Evolutionary conservation across 2,888 invertebrate genomes (phyloP).

Genomic region (Megalurothrips usitatus): DNA sequence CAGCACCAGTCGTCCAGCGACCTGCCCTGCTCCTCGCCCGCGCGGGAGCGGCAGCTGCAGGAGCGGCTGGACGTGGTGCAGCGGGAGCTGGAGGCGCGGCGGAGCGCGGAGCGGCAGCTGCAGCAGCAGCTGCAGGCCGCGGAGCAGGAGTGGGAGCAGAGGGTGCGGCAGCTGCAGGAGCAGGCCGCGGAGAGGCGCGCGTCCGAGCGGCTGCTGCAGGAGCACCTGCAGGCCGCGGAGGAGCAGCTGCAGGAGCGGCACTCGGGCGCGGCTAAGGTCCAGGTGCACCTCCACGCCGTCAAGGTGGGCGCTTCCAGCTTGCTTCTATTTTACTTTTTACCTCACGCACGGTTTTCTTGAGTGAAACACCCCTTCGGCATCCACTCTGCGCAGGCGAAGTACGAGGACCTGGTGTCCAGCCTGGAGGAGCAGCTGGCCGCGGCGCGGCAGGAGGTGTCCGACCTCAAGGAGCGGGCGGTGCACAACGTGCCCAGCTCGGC

Average conservation of each 20-base stretch:
- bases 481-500: conserved; percentile 41
- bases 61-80: conserved; percentile 29
- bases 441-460: conserved; percentile 46
- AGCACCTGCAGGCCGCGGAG: conserved; percentile 35
- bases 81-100: conserved; percentile 7
- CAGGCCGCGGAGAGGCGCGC: conserved; percentile 33
- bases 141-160: conserved; percentile 15
- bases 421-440: conserved; percentile 37
- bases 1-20: background rate
- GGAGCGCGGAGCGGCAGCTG: conserved; percentile 10
- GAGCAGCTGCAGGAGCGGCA: conserved; percentile 35
- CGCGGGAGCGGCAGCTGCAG: conserved; percentile 11
- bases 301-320: conserved; percentile 32
- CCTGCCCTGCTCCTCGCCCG: conserved; percentile 8
- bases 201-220: conserved; percentile 35
- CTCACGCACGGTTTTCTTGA: no score
- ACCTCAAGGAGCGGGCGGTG: conserved; percentile 44
- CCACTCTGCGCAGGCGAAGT: conserved; percentile 37
- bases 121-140: conserved; percentile 4
- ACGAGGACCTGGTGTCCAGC: conserved; percentile 39
- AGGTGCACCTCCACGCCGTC: conserved; percentile 34
- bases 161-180: conserved; percentile 33
- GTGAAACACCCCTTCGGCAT: no score
- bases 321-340: conserved; percentile 12
- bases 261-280: conserved; percentile 31